Conservation (phyloP, 2,888 invertebrate species). For the Penaeus monodon region DNA sequence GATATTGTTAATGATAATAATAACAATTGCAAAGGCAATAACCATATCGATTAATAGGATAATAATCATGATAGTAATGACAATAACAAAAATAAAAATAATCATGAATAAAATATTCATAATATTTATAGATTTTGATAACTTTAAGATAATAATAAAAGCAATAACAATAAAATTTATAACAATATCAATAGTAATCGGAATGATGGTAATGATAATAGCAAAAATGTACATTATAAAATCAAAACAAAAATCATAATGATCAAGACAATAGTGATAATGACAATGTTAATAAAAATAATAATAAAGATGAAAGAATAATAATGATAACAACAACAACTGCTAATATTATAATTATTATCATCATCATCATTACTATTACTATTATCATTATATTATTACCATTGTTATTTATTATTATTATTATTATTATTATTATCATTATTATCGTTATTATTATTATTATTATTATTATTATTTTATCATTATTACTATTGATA, state of each 20-base stretch:
- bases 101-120: no score
- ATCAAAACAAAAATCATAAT: not conserved
- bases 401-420: not conserved
- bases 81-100: no score
- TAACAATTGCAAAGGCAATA: no score
- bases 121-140: not conserved
- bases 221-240: not conserved
- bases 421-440: not conserved
- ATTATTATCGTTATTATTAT: not conserved
- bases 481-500: not conserved
- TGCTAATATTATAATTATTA: not conserved
- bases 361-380: not conserved
- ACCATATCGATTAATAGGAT: no score
- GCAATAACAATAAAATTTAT: not conserved
- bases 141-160: not conserved
- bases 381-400: not conserved
- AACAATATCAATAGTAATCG: not conserved
- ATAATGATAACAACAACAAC: not conserved
- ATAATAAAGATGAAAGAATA: not conserved
- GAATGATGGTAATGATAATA: not conserved
- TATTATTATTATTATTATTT: not conserved
- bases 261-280: not conserved
- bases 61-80: no score
- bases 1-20: no score
- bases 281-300: not conserved